Evolutionary conservation across 2,113 vertebrate genomes (phyloP).

Genomic region (Melanocharis versteri): DNA sequence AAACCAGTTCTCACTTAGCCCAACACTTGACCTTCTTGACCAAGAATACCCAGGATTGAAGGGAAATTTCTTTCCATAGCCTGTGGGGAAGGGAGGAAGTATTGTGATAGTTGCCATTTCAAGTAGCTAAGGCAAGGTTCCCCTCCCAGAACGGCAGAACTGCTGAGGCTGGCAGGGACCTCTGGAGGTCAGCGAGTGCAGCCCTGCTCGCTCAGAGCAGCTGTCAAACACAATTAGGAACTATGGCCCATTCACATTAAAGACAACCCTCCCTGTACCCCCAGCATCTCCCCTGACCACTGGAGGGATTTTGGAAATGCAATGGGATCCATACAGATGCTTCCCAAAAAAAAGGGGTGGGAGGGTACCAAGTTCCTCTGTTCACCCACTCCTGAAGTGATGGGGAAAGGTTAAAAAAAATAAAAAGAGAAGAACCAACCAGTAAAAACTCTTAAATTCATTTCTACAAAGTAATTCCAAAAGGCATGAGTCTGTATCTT

Average conservation of each 20-base stretch:
- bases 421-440: neutral
- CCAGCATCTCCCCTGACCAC: neutral
- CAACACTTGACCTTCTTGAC: neutral
- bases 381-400: neutral
- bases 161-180: neutral
- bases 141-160: neutral
- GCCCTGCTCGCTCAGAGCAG: neutral
- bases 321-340: neutral
- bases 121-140: neutral
- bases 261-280: neutral
- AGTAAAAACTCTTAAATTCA: neutral
- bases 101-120: neutral
- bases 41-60: neutral
- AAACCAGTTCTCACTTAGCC: neutral
- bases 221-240: neutral
- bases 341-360: neutral
- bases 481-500: neutral
- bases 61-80: neutral
- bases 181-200: neutral
- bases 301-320: neutral
- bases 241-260: rapidly evolving
- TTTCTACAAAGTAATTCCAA: neutral
- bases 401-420: no score
- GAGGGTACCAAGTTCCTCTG: neutral
- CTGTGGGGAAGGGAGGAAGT: neutral